These are phyloP conservation scores for Oithona nana DNA, from an alignment of 2,888 invertebrate genomes.

Conservation along the genomic window DNA sequence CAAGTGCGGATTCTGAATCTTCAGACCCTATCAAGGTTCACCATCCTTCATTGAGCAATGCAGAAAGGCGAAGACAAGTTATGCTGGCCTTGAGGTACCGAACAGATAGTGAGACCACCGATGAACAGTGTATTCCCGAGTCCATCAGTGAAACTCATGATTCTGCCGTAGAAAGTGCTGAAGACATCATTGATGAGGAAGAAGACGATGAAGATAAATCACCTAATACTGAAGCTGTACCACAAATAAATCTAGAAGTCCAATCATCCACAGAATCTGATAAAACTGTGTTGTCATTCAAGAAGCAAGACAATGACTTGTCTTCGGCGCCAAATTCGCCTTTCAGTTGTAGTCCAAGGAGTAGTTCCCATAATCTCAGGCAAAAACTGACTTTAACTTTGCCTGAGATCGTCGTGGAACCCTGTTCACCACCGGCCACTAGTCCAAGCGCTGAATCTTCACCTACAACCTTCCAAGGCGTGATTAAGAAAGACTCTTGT, in stretches of 20 bases:
- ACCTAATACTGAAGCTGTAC: not conserved
- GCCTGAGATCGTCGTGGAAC: not conserved
- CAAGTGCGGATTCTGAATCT: not conserved
- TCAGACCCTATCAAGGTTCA: not conserved
- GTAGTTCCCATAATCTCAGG: not conserved
- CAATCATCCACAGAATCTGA: not conserved
- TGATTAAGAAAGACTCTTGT: not conserved
- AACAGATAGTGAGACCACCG: slow-evolving; percentile 21
- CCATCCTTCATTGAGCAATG: not conserved
- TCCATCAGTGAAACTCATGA: not conserved
- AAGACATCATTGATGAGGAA: not conserved
- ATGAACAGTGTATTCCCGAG: slow-evolving; percentile 18
- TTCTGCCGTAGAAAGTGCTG: not conserved
- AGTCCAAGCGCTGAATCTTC: not conserved
- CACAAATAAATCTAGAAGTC: not conserved
- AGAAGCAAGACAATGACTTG: not conserved
- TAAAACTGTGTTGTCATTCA: not conserved
- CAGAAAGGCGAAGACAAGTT: not conserved
- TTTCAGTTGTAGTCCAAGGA: not conserved
- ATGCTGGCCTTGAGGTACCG: not conserved
- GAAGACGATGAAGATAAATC: not conserved
- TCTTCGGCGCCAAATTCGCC: not conserved
- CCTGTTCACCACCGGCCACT: not conserved
- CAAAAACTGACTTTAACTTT: not conserved
- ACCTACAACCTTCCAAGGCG: not conserved